These are phyloP conservation scores for Micrasema minimum DNA, from an alignment of 1,140 invertebrate genomes.

Conservation along the genomic window DNA sequence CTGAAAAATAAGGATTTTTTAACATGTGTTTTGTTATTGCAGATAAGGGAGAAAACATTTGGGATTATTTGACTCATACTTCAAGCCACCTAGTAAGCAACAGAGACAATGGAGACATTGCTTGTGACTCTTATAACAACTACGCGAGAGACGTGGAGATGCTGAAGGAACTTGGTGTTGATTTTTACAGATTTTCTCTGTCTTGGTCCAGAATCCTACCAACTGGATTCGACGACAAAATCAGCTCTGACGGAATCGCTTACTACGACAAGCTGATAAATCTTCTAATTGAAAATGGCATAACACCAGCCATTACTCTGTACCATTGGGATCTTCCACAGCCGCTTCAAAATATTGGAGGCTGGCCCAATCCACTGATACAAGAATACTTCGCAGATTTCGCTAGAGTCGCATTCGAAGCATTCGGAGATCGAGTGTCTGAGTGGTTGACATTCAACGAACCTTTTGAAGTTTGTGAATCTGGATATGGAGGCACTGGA, in stretches of 20 bases:
- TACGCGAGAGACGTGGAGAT: conserved; percentile 67
- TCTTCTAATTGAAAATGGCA: conserved; percentile 64
- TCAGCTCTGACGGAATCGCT: conserved; percentile 66
- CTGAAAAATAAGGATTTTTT: conserved; percentile 19
- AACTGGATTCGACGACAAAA: conserved; percentile 62
- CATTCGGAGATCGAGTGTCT: conserved; percentile 64
- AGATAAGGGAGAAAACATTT: conserved; percentile 69
- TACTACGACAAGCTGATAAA: conserved; percentile 73
- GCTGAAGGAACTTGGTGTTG: conserved; percentile 63
- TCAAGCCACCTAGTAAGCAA: conserved; percentile 66
- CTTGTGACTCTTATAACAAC: conserved; percentile 61
- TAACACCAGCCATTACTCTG: conserved; percentile 67
- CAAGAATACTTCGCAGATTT: conserved; percentile 64
- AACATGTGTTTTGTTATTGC: too few relatives aligned
- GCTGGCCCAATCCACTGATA: conserved; percentile 60
- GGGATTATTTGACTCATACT: conserved; percentile 66
- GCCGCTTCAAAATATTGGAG: conserved; percentile 60
- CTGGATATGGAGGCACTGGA: conserved; percentile 60
- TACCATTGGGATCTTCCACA: conserved; percentile 63
- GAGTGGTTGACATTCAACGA: conserved; percentile 66
- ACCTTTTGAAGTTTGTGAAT: conserved; percentile 57
- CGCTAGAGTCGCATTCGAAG: conserved; percentile 59
- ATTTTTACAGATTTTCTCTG: conserved; percentile 71
- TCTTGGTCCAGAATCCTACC: conserved; percentile 72
- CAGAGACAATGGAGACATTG: conserved; percentile 62